These are phyloP conservation scores for Epinotia nisella DNA, from an alignment of 2,888 invertebrate species.

Conservation along the genomic window DNA sequence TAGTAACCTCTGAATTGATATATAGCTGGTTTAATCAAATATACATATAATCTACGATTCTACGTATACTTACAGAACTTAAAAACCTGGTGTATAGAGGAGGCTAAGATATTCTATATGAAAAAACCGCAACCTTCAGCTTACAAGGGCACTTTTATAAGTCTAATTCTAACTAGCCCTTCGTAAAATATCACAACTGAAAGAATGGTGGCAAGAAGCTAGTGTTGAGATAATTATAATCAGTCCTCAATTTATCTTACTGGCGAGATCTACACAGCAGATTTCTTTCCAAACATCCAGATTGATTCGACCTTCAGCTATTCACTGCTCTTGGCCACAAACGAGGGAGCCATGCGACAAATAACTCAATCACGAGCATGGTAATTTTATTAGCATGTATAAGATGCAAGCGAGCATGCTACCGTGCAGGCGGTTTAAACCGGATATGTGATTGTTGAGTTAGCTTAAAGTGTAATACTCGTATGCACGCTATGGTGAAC, in stretches of 20 bases:
- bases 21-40: too few species aligned
- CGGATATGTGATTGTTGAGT: not conserved
- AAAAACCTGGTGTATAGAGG: too few species aligned
- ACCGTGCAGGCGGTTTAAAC: not conserved
- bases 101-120: too few species aligned
- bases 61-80: too few species aligned
- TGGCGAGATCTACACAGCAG: not conserved
- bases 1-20: too few species aligned
- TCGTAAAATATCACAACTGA: too few species aligned
- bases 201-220: too few species aligned
- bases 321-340: conserved; percentile 16
- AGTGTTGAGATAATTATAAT: too few species aligned
- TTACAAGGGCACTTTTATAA: too few species aligned
- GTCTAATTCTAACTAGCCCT: too few species aligned
- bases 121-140: too few species aligned
- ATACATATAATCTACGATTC: too few species aligned
- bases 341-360: conserved; percentile 30
- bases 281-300: conserved; percentile 5
- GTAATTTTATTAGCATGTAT: conserved; percentile 38
- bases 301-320: conserved; percentile 39
- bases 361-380: conserved; percentile 39
- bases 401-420: not conserved
- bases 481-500: conserved; percentile 9
- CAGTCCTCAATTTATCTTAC: not conserved
- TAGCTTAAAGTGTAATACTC: conserved; percentile 7